phyloP scores from a whole-genome alignment of 2,888 invertebrate genomes.

The Schizaphis graminum region DNA sequence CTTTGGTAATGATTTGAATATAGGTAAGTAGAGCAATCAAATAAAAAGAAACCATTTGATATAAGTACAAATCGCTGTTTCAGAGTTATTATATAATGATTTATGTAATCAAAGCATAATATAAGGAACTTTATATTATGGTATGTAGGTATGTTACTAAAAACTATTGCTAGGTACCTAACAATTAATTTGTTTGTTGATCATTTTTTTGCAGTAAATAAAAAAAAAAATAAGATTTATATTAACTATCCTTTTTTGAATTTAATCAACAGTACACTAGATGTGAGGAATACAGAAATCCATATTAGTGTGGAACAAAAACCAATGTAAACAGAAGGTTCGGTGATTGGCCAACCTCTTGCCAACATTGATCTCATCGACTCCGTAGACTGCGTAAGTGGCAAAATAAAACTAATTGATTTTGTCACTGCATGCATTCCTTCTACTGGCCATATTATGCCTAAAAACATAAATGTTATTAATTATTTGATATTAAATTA shows the following conservation, averaged over 20 bases:
- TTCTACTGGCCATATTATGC: constrained; percentile 94
- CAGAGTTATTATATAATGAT: neutral
- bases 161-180: neutral
- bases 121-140: constrained; percentile 34
- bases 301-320: constrained; percentile 84
- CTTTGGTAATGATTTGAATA: neutral
- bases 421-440: constrained; percentile 86
- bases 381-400: constrained; percentile 90
- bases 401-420: constrained; percentile 82
- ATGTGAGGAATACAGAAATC: constrained; percentile 82
- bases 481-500: neutral
- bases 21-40: neutral
- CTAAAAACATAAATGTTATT: constrained; percentile 69
- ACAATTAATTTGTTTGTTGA: neutral
- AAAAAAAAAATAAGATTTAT: neutral
- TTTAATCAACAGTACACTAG: constrained; percentile 83
- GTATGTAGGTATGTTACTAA: neutral
- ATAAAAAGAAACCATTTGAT: neutral
- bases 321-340: constrained; percentile 83
- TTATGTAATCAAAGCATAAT: neutral
- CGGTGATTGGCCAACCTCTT: constrained; percentile 83
- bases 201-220: neutral
- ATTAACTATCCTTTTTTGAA: constrained; percentile 82
- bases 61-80: neutral
- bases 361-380: constrained; percentile 87